Conservation (phyloP, 1,140 invertebrate genomes). For the Diorhabda elongata region DNA sequence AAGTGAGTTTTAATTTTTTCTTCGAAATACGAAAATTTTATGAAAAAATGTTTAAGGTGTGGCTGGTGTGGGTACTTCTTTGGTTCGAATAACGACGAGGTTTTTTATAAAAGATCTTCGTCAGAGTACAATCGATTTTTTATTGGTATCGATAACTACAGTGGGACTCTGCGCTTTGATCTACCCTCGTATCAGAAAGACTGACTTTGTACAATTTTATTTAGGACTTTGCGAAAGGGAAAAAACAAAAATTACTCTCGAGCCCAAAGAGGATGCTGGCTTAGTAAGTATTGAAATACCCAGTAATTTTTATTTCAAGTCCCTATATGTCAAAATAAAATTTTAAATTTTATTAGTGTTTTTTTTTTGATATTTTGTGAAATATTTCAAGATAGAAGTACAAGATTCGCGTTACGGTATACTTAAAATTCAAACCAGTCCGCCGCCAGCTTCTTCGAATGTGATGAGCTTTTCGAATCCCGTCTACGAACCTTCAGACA, state of each 20-base stretch:
- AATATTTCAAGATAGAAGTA: constrained; percentile 50
- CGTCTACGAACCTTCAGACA: constrained; percentile 67
- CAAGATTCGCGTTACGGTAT: constrained; percentile 58
- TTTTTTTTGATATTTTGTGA: constrained; percentile 3
- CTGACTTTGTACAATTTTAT: constrained; percentile 81
- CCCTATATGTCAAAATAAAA: neutral
- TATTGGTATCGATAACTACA: constrained; percentile 69
- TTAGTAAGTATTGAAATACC: constrained; percentile 53
- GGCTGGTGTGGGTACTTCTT: constrained; percentile 79
- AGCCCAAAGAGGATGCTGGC: constrained; percentile 76
- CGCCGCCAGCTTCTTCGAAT: constrained; percentile 45
- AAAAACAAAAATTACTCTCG: constrained; percentile 65
- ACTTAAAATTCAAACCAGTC: constrained; percentile 55
- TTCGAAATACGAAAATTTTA: neutral
- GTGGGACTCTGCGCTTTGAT: constrained; percentile 71
- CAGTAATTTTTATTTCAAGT: neutral
- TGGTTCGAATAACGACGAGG: constrained; percentile 80
- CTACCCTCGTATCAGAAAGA: constrained; percentile 69
- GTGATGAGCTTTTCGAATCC: constrained; percentile 74
- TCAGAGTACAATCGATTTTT: constrained; percentile 81
- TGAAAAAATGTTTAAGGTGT: constrained; percentile 56
- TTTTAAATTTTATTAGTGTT: no score
- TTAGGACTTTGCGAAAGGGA: constrained; percentile 68
- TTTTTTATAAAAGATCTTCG: constrained; percentile 65
- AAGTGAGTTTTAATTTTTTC: constrained; percentile 58